Evolutionary conservation across 2,113 vertebrate species (phyloP).

Genomic region (Dissostichus mawsoni): DNA sequence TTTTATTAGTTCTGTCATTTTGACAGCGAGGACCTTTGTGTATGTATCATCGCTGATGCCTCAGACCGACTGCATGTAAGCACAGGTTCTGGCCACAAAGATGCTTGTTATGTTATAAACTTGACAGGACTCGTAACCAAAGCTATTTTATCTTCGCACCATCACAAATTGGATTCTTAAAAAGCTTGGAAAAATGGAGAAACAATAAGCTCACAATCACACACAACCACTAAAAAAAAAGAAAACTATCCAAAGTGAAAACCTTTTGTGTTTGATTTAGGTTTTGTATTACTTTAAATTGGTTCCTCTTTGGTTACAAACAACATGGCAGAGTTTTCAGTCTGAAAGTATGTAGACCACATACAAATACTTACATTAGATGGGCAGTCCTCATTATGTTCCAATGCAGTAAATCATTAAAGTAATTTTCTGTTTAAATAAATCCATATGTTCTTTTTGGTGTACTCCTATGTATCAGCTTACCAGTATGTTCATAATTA

Average conservation of each 20-base stretch:
- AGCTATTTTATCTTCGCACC: slow-evolving; percentile 27
- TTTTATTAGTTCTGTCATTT: slow-evolving; percentile 21
- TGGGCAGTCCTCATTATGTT: not conserved
- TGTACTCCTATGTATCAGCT: slow-evolving; percentile 34
- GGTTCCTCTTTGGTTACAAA: slow-evolving; percentile 6
- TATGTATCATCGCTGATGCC: not conserved
- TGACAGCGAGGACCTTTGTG: slow-evolving; percentile 7
- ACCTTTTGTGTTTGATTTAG: not conserved
- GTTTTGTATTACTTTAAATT: slow-evolving; percentile 1
- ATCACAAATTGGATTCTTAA: slow-evolving; percentile 53
- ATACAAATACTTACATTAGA: not conserved
- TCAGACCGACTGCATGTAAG: slow-evolving; percentile 31
- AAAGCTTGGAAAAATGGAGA: slow-evolving; percentile 56
- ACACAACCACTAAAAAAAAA: not conserved
- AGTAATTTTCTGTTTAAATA: not conserved
- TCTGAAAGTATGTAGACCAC: not conserved
- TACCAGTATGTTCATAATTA: not conserved
- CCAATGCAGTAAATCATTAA: slow-evolving; percentile 1
- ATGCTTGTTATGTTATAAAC: slow-evolving; percentile 11
- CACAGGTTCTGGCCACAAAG: slow-evolving; percentile 30
- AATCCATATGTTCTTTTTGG: too few relatives aligned
- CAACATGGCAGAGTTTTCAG: not conserved
- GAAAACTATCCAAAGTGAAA: too few relatives aligned
- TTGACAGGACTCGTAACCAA: slow-evolving; percentile 9
- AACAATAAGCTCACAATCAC: slow-evolving; percentile 12